A percentile compares a stretch with the other conserved stretches of the same genome.
Evolutionary conservation across 2,888 invertebrate species (phyloP).

Genomic region (Drosophila mayaguana): DNA sequence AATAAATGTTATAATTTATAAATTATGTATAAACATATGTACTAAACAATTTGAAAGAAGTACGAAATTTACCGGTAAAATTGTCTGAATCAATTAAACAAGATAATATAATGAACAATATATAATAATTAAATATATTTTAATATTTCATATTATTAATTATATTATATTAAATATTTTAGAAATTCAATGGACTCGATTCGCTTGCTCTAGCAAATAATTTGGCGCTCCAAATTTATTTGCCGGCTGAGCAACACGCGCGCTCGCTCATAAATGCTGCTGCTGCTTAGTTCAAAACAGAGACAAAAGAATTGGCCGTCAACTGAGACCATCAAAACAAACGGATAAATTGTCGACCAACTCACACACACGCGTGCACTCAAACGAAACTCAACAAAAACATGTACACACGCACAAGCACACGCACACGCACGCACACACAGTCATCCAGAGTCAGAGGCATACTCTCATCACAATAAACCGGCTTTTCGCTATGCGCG

Average conservation of each 20-base stretch:
- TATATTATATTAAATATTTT: not conserved
- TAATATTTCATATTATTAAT: not conserved
- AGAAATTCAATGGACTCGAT: not conserved
- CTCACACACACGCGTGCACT: conserved; percentile 32
- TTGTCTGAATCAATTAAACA: too few relatives aligned
- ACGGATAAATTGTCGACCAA: conserved; percentile 50
- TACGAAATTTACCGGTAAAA: too few relatives aligned
- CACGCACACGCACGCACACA: conserved; percentile 14
- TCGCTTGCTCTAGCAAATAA: conserved; percentile 23
- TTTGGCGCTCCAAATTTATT: conserved; percentile 53
- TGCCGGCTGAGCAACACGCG: conserved; percentile 44
- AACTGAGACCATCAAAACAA: conserved; percentile 60
- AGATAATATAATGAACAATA: too few relatives aligned
- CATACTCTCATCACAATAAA: conserved; percentile 63
- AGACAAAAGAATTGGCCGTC: conserved; percentile 62
- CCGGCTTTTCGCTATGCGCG: conserved; percentile 76
- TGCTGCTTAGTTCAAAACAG: conserved; percentile 54
- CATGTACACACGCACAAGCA: conserved; percentile 16
- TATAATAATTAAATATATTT: not conserved
- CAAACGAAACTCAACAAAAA: conserved; percentile 19
- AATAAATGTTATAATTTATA: too few relatives aligned
- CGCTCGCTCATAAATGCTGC: conserved; percentile 33
- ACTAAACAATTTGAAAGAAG: too few relatives aligned
- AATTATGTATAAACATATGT: too few relatives aligned
- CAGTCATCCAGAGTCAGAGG: conserved; percentile 14